A percentile compares a stretch with the other conserved stretches of the same genome.
These are phyloP conservation scores for Tragelaphus imberbis DNA, from an alignment of 2,113 vertebrate species.

Conservation along the genomic window DNA sequence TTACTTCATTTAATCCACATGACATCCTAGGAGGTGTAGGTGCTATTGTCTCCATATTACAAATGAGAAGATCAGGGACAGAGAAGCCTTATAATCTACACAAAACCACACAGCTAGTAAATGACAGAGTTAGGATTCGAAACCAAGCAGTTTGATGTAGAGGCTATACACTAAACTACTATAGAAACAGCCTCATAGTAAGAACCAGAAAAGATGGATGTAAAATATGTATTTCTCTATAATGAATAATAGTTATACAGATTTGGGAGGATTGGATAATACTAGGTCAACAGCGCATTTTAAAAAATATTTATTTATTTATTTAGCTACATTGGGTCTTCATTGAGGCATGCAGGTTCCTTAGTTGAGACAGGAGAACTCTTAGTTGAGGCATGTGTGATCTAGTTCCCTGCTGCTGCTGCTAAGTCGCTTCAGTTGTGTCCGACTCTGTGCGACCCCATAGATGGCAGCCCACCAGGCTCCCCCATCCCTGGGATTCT, in stretches of 20 bases:
- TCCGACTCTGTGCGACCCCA: not conserved
- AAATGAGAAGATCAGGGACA: not conserved
- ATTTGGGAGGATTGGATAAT: not conserved
- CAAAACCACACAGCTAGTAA: not conserved
- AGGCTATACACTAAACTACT: not conserved
- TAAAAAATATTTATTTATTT: not conserved
- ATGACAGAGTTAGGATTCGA: not conserved
- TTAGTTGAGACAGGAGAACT: not conserved
- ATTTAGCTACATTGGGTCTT: not conserved
- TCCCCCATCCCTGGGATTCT: not conserved
- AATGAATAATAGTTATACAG: not conserved
- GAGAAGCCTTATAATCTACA: not conserved
- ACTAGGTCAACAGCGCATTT: not conserved
- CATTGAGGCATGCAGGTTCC: fast-evolving
- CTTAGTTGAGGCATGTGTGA: not conserved
- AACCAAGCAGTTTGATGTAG: not conserved
- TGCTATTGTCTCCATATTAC: not conserved
- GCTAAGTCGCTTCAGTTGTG: not conserved
- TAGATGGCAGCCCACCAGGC: not conserved
- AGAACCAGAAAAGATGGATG: not conserved
- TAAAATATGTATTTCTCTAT: not conserved
- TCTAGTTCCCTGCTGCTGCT: not conserved
- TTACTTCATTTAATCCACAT: not conserved
- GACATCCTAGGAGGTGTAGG: not conserved
- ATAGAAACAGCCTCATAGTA: not conserved